Conservation (phyloP, 2,888 invertebrate genomes). For the Drosophila emarginata region DNA sequence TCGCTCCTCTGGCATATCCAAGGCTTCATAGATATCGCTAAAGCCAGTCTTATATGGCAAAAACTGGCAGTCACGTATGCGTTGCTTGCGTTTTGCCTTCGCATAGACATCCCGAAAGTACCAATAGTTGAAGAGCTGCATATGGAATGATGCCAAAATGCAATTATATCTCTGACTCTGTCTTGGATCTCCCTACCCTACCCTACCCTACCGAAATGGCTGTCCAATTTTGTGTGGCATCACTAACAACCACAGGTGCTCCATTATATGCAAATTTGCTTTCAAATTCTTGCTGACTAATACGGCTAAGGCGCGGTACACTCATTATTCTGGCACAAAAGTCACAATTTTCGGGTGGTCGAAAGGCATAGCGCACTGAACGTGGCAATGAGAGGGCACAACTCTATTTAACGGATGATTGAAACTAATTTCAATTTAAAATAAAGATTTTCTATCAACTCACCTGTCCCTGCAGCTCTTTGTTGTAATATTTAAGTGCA, state of each 20-base stretch:
- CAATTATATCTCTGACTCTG: background rate
- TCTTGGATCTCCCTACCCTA: background rate
- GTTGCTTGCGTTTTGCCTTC: constrained; percentile 84
- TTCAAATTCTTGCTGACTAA: constrained; percentile 88
- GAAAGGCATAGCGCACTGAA: constrained; percentile 83
- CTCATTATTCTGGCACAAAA: constrained; percentile 87
- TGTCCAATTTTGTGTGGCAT: constrained; percentile 92
- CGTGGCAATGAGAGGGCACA: constrained; percentile 73
- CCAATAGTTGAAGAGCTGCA: constrained; percentile 89
- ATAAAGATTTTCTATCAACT: background rate
- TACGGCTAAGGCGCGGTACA: constrained; percentile 87
- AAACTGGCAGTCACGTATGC: constrained; percentile 91
- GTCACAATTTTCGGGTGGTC: constrained; percentile 91
- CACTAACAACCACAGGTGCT: constrained; percentile 92
- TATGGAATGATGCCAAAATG: background rate
- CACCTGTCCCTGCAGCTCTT: constrained; percentile 70
- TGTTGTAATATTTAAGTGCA: constrained; percentile 51
- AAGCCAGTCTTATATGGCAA: constrained; percentile 96
- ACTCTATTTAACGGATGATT: constrained; percentile 32
- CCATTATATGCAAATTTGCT: constrained; percentile 89
- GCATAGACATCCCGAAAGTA: constrained; percentile 92
- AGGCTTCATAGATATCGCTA: constrained; percentile 89
- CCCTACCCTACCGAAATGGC: constrained; percentile 84
- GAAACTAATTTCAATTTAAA: background rate
- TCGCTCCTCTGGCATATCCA: constrained; percentile 89